Percentiles rank a stretch among this genome's conserved stretches.
phyloP scores from a whole-genome alignment of 1,140 invertebrate genomes.

The Pteromalus puparum region DNA sequence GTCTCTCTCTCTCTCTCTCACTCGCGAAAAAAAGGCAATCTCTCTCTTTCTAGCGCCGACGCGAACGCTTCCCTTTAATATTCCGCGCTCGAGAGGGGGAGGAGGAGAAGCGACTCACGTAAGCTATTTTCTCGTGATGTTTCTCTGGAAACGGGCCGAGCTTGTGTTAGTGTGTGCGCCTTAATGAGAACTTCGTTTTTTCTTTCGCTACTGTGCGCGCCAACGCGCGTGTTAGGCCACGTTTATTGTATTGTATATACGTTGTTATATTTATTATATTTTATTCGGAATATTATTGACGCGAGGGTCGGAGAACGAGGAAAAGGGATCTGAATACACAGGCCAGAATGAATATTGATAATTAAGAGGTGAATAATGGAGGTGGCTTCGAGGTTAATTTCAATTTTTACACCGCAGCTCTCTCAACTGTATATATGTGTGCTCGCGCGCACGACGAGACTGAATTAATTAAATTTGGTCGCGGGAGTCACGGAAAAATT shows the following conservation, averaged over 20 bases:
- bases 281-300: no score
- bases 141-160: background rate
- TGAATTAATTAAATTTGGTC: no score
- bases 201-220: background rate
- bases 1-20: background rate
- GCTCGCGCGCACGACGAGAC: no score
- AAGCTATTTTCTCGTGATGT: background rate
- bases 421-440: no score
- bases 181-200: background rate
- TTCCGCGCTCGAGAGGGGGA: background rate
- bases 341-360: background rate
- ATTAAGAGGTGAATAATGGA: background rate
- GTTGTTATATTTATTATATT: no score
- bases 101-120: background rate
- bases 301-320: no score
- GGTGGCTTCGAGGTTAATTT: no score
- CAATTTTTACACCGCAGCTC: background rate
- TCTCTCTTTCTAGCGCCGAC: background rate
- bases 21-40: slow-evolving; percentile 34
- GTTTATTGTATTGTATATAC: no score
- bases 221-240: background rate
- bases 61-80: slow-evolving; percentile 46
- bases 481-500: no score
- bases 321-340: no score
- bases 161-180: background rate